A percentile compares a stretch with the other conserved stretches of the same genome.
phyloP scores from a whole-genome alignment of 2,888 invertebrate genomes.

The Strigamia maritima region DNA sequence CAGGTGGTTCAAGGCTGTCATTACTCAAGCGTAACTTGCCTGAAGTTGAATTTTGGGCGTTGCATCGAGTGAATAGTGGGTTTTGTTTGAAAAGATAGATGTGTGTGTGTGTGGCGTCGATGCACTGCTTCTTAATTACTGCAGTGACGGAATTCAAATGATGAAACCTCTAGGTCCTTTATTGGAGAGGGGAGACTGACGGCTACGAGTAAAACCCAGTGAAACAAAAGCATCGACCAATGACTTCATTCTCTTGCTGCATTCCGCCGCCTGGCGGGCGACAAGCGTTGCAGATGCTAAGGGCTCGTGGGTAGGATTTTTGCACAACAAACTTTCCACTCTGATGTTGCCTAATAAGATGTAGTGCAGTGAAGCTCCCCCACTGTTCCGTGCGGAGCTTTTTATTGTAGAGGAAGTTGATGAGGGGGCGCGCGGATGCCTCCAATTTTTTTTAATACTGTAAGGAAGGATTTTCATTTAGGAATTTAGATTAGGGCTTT shows the following conservation, averaged over 20 bases:
- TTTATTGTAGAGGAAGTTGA: conserved; percentile 7
- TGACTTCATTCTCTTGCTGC: neutral
- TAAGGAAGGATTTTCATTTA: conserved; percentile 17
- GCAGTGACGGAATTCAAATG: conserved; percentile 10
- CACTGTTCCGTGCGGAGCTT: neutral
- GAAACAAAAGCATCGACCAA: neutral
- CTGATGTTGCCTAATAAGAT: neutral
- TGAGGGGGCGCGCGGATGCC: conserved; percentile 5
- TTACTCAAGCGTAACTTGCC: conserved; percentile 6
- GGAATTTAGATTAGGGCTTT: conserved; percentile 23
- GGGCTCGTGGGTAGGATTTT: neutral
- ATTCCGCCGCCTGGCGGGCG: conserved; percentile 16
- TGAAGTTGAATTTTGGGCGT: neutral
- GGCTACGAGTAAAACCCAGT: neutral
- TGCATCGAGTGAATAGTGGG: neutral
- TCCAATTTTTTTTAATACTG: neutral
- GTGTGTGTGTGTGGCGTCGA: neutral
- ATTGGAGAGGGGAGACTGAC: neutral
- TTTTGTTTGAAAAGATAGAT: neutral
- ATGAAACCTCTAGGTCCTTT: neutral
- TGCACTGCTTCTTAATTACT: conserved; percentile 15
- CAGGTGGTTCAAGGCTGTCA: neutral
- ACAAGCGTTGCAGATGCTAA: conserved; percentile 12
- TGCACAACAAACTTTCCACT: conserved; percentile 23
- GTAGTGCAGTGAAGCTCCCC: conserved; percentile 5